phyloP scores from a whole-genome alignment of 2,888 invertebrate genomes.

The Epicampocera succincta region DNA sequence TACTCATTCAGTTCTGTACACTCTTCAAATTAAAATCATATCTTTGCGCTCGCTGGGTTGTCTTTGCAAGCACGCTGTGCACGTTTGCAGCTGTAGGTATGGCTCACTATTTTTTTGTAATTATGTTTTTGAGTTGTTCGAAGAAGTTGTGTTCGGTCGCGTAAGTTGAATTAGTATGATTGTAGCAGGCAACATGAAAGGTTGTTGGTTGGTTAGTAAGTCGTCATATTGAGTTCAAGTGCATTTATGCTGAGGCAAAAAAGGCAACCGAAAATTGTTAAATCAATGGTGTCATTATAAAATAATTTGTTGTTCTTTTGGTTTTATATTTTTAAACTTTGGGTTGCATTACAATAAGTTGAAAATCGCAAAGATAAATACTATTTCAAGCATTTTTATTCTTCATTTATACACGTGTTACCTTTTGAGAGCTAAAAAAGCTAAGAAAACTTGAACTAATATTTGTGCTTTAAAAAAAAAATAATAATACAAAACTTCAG shows the following conservation, averaged over 20 bases:
- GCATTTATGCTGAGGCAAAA: slow-evolving; percentile 5
- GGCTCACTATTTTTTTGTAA: slow-evolving; percentile 17
- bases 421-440: slow-evolving; percentile 32
- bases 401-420: slow-evolving; percentile 54
- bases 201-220: slow-evolving; percentile 31
- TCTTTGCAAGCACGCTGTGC: slow-evolving; percentile 18
- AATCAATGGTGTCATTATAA: slow-evolving; percentile 37
- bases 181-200: slow-evolving; percentile 60
- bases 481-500: slow-evolving; percentile 49
- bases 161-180: slow-evolving; percentile 55
- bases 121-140: slow-evolving; percentile 28
- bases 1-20: no score
- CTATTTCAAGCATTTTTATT: neutral
- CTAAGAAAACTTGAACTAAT: slow-evolving; percentile 60
- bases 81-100: slow-evolving; percentile 53
- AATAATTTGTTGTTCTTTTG: slow-evolving; percentile 10
- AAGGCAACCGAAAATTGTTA: slow-evolving; percentile 30
- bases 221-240: slow-evolving; percentile 7
- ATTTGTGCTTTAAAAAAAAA: slow-evolving; percentile 35
- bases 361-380: neutral
- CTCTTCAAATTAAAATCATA: no score
- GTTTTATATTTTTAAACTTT: slow-evolving; percentile 27
- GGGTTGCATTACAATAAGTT: slow-evolving; percentile 12
- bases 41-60: neutral
- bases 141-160: slow-evolving; percentile 56